These are phyloP conservation scores for Crambe crambe DNA, from an alignment of 37 sponge, comb jelly and placozoan species.

Conservation along the genomic window DNA sequence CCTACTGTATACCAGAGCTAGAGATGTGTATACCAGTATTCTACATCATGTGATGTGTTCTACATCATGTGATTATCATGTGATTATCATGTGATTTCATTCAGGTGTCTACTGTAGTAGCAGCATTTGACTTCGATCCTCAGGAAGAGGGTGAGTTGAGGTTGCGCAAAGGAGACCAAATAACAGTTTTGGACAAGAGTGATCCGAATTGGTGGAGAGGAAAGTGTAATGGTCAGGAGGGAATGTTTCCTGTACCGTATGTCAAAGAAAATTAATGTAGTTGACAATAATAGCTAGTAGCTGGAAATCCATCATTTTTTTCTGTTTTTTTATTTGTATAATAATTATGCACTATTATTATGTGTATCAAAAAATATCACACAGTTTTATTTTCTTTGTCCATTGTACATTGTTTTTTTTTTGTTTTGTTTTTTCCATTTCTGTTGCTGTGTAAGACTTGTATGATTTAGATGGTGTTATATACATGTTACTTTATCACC, in stretches of 20 bases:
- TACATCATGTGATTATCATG: background rate
- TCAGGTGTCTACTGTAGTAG: constrained; percentile 53
- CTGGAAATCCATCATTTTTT: background rate
- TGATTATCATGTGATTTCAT: background rate
- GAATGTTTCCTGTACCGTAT: constrained; percentile 94
- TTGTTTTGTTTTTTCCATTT: too few relatives aligned
- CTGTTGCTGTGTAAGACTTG: too few relatives aligned
- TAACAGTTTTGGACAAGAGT: constrained; percentile 82
- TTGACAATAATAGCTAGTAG: background rate
- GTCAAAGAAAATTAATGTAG: constrained; percentile 42
- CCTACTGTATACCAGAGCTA: too few relatives aligned
- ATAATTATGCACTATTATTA: too few relatives aligned
- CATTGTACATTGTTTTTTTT: too few relatives aligned
- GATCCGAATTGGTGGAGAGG: constrained; percentile 99
- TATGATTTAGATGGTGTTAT: too few relatives aligned
- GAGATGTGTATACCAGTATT: too few relatives aligned
- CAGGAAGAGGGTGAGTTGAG: constrained; percentile 88
- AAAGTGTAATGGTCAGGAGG: constrained; percentile 64
- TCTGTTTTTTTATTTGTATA: background rate
- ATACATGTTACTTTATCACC: too few relatives aligned
- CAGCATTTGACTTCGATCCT: constrained; percentile 93
- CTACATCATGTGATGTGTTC: too few relatives aligned
- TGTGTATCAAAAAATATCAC: background rate
- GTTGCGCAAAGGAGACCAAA: constrained; percentile 83
- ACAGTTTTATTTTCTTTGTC: too few relatives aligned